These are phyloP conservation scores for Neoniphon sammara DNA, from an alignment of 2,797 vertebrate species.

Conservation along the genomic window DNA sequence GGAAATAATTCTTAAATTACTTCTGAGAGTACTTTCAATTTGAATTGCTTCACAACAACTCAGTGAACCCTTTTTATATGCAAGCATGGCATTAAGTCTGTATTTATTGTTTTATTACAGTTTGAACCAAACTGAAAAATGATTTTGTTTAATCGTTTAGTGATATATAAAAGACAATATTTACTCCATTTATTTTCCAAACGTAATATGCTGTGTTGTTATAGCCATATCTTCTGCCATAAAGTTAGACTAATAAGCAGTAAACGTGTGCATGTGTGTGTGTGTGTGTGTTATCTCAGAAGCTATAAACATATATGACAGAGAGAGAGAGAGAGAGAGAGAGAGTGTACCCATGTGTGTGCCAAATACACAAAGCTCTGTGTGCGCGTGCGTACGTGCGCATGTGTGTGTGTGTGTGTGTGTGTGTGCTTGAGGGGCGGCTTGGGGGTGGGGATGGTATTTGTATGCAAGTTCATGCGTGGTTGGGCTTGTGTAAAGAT, in stretches of 20 bases:
- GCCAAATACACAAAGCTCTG: neutral
- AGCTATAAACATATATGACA: slow-evolving; percentile 12
- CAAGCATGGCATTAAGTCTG: slow-evolving; percentile 27
- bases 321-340: neutral
- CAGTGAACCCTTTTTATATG: slow-evolving; percentile 44
- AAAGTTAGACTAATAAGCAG: slow-evolving; percentile 47
- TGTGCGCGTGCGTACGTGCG: slow-evolving; percentile 5
- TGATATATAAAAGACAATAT: slow-evolving; percentile 7
- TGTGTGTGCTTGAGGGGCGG: no score
- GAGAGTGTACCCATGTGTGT: slow-evolving; percentile 7
- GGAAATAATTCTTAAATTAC: neutral
- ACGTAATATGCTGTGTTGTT: slow-evolving; percentile 42
- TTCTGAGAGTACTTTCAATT: neutral
- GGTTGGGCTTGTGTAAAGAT: neutral
- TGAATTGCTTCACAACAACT: slow-evolving; percentile 34
- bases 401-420: neutral
- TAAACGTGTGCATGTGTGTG: slow-evolving; percentile 23
- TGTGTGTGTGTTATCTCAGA: slow-evolving; percentile 24
- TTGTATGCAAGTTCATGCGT: no score
- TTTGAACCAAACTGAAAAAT: slow-evolving; percentile 43
- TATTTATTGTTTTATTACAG: slow-evolving; percentile 58
- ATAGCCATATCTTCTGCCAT: slow-evolving; percentile 43
- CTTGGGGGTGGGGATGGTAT: no score
- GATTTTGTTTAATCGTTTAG: slow-evolving; percentile 64
- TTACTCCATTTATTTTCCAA: slow-evolving; percentile 50